These are phyloP conservation scores for Stigmatopora nigra DNA, from an alignment of 2,113 vertebrate species.

Conservation along the genomic window DNA sequence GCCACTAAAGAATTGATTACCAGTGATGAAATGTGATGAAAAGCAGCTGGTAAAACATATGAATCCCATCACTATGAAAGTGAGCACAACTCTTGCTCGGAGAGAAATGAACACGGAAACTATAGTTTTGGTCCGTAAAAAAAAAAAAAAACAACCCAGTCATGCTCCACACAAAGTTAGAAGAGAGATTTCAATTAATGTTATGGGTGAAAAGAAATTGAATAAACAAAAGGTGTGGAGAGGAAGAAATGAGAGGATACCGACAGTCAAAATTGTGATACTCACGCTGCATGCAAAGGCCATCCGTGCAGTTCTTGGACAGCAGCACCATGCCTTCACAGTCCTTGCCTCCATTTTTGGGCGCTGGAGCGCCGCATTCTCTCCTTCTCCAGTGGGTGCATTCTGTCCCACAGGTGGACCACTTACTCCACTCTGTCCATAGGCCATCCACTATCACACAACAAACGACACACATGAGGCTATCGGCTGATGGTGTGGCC, in stretches of 20 bases:
- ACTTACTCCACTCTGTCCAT: constrained; percentile 98
- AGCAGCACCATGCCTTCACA: constrained; percentile 92
- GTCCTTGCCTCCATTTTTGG: constrained; percentile 94
- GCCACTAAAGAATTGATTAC: background rate
- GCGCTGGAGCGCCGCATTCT: constrained; percentile 83
- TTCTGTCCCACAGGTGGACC: constrained; percentile 96
- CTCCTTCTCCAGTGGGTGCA: constrained; percentile 96
- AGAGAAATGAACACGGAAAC: constrained; percentile 7
- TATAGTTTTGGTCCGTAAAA: background rate
- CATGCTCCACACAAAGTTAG: background rate
- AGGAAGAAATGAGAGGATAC: constrained; percentile 48
- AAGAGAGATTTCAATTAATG: background rate
- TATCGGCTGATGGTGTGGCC: constrained; percentile 19
- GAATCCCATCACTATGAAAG: constrained; percentile 3
- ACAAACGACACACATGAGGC: constrained; percentile 44
- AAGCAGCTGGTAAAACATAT: background rate
- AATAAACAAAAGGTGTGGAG: constrained; percentile 32
- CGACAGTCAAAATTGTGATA: constrained; percentile 52
- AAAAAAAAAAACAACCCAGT: background rate
- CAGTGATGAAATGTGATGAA: background rate
- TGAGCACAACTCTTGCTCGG: constrained; percentile 19
- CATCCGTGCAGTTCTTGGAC: constrained; percentile 97
- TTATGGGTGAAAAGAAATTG: background rate
- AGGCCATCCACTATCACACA: constrained; percentile 85
- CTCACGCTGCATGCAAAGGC: constrained; percentile 98